Conservation (phyloP, 2,113 vertebrate species). For the Centropus unirufus region DNA sequence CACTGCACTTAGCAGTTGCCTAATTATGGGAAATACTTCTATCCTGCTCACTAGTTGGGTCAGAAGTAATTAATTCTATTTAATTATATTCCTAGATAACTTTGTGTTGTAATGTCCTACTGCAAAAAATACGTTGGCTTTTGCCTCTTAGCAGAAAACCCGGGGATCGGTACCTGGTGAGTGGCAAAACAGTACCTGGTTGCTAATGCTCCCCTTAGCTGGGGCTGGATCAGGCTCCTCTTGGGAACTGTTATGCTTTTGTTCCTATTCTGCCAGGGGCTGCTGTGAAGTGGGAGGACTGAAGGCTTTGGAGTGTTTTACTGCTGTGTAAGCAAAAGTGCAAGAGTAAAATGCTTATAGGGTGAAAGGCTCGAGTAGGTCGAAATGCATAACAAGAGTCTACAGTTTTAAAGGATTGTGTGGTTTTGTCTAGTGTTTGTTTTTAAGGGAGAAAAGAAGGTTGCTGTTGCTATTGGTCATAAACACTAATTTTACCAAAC, state of each 20-base stretch:
- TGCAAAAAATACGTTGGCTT: neutral
- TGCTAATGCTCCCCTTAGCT: neutral
- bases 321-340: neutral
- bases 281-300: neutral
- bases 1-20: neutral
- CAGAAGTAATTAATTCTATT: neutral
- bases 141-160: neutral
- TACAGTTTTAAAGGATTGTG: neutral
- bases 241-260: neutral
- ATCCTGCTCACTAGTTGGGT: neutral
- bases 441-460: neutral
- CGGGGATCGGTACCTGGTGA: neutral
- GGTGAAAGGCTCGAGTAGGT: neutral
- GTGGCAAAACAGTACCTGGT: neutral
- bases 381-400: neutral
- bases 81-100: neutral
- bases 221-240: neutral
- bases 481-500: neutral
- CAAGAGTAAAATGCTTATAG: neutral
- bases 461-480: conserved; percentile 1
- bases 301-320: neutral
- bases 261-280: neutral
- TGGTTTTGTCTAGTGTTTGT: neutral
- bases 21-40: neutral
- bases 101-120: neutral